phyloP scores from a whole-genome alignment of 2,797 vertebrate species.

The Lepidocolaptes lacrymiger region DNA sequence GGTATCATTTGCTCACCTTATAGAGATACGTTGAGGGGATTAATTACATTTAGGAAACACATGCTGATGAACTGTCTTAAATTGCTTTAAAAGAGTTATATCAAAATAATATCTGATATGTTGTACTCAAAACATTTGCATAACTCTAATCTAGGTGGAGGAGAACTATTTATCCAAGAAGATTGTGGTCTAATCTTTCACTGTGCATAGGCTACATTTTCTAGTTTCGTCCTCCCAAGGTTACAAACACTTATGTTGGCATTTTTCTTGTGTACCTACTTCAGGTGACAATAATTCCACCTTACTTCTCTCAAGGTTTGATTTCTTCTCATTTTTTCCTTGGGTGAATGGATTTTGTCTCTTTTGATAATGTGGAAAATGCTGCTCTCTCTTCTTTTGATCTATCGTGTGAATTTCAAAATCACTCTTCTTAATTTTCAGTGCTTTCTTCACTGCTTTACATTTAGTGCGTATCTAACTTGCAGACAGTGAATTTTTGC shows the following conservation, averaged over 20 bases:
- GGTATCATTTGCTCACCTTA: not conserved
- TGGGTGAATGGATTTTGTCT: not conserved
- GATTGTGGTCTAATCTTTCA: not conserved
- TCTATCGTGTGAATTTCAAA: not conserved
- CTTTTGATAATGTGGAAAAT: not conserved
- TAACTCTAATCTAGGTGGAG: not conserved
- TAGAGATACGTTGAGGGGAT: not conserved
- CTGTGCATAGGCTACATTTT: not conserved
- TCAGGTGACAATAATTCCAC: not conserved
- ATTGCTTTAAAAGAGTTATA: not conserved
- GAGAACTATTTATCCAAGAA: not conserved
- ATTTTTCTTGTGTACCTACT: not conserved
- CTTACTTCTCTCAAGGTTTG: not conserved
- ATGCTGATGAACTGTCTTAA: not conserved
- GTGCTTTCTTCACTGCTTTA: not conserved
- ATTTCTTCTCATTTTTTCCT: rapidly evolving
- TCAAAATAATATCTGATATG: not conserved
- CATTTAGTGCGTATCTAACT: rapidly evolving
- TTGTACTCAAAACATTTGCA: not conserved
- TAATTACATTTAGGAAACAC: not conserved
- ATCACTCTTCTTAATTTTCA: not conserved
- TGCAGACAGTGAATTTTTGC: not conserved
- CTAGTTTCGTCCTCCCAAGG: not conserved
- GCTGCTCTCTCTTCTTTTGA: not conserved
- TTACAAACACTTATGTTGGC: not conserved